Evolutionary conservation across 2,797 vertebrate species (phyloP).

Genomic region (Sebastes alutus): DNA sequence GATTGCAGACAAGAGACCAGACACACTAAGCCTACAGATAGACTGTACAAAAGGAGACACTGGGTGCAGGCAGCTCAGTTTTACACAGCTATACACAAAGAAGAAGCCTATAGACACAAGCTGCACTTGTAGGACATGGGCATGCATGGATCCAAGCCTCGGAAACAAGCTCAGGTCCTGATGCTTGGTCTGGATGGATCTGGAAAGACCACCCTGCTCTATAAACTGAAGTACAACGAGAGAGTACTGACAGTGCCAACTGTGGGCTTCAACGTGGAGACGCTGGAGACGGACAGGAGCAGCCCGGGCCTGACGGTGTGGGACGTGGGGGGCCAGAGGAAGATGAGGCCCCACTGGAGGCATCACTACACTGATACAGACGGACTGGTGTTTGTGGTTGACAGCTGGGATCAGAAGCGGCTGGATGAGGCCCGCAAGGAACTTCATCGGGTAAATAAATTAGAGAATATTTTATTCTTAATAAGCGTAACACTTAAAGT

Average conservation of each 20-base stretch:
- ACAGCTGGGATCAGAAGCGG: conserved; percentile 82
- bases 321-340: conserved; percentile 93
- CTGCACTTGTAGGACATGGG: conserved; percentile 80
- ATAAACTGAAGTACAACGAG: conserved; percentile 87
- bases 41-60: conserved; percentile 7
- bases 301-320: conserved; percentile 84
- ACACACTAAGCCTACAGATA: conserved; percentile 34
- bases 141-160: conserved; percentile 77
- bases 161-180: conserved; percentile 83
- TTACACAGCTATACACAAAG: not conserved
- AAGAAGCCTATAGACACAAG: not conserved
- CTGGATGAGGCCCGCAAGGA: conserved; percentile 86
- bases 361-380: conserved; percentile 85
- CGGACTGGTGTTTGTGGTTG: conserved; percentile 87
- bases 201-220: conserved; percentile 91
- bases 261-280: conserved; percentile 93
- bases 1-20: conserved; percentile 18
- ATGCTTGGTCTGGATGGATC: conserved; percentile 90
- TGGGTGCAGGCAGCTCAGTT: conserved; percentile 10
- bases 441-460: conserved; percentile 78
- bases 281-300: conserved; percentile 80
- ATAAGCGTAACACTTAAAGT: not conserved
- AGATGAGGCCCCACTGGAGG: conserved; percentile 87
- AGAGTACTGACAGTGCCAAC: conserved; percentile 88
- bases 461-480: not conserved